Evolutionary conservation across 1,140 invertebrate genomes (phyloP), one percentile per base, ranked within the genome.

Genomic region (Papilio xuthus): DNA sequence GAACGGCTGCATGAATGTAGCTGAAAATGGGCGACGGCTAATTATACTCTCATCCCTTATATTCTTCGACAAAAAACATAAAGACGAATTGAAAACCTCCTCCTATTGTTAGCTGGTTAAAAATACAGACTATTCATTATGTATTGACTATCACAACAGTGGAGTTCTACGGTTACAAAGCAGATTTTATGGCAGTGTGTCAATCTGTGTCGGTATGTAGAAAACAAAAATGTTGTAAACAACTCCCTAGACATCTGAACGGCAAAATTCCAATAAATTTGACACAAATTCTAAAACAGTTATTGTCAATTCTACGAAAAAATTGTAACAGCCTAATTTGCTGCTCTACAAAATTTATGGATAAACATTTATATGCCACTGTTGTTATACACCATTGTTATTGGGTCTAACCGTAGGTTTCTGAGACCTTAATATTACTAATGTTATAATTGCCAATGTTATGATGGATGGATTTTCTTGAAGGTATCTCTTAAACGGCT

Each of bases 221-320:
- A 53, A 56, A 56, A 56, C 53, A 56, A 56, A 56, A 23, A 9
- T 15, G n/a, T 18, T 15, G 53, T 56, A 56, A 56, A 20, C 53
- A 56, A 56, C 53, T 56, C n/a, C n/a, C n/a, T 56, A 56, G 18
- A 56, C 8, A 56, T 53, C 15, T 53, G 50, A 53, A 53, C 50
- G 18, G 18, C 2, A 53, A 53, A 53, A 18, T 7, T n/a, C 53
- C n/a, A 56, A 20, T 20, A 50, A 50, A 50, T 56, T 56, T 56
- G 53, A 56, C 53, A 56, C 53, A 56, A 1, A 56, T 56, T 56
- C 53, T 20, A 56, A 56, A 56, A 56, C 53, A 56, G 20, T 1
- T 56, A 50, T 50, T 50, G 53, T 20, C 53, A 56, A 23, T 56
- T 56, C 53, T n/a, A 6, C 53, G 53, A 56, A 20, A n/a, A 47